Percentiles rank a stretch among this genome's conserved stretches.
Evolutionary conservation across 2,113 vertebrate genomes (phyloP).

Genomic region (Ceyx margarethae): DNA sequence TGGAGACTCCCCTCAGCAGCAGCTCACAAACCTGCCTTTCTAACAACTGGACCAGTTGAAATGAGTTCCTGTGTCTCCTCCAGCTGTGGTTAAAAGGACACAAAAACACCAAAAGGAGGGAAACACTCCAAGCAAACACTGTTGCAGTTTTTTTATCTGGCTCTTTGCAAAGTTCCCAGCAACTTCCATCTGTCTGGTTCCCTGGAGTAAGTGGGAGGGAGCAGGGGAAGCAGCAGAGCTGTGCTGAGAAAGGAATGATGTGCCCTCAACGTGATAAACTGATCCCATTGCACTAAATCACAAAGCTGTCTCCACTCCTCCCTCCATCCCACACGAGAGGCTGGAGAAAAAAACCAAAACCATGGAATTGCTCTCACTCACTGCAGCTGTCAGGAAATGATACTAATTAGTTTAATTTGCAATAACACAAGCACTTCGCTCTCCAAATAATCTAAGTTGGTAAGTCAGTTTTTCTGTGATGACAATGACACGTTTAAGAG

Average conservation of each 20-base stretch:
- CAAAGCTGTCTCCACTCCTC: slow-evolving; percentile 68
- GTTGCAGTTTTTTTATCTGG: slow-evolving; percentile 5
- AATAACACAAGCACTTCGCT: slow-evolving; percentile 83
- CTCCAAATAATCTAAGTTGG: slow-evolving; percentile 82
- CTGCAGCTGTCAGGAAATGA: slow-evolving; percentile 83
- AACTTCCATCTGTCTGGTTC: slow-evolving; percentile 41
- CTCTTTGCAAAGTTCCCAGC: slow-evolving; percentile 56
- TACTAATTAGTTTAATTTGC: slow-evolving; percentile 85
- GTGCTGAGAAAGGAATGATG: slow-evolving; percentile 43
- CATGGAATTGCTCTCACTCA: slow-evolving; percentile 73
- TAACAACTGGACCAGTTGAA: slow-evolving; percentile 60
- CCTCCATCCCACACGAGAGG: slow-evolving; percentile 61
- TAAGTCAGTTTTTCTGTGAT: slow-evolving; percentile 76
- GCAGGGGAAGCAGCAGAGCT: not conserved
- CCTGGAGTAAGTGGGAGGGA: slow-evolving; percentile 47
- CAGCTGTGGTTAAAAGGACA: slow-evolving; percentile 57
- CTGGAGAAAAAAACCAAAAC: slow-evolving; percentile 64
- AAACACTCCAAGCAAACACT: slow-evolving; percentile 44
- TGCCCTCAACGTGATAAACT: slow-evolving; percentile 70
- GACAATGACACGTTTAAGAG: slow-evolving; percentile 72
- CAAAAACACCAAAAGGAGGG: not conserved
- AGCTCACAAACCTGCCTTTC: slow-evolving; percentile 38
- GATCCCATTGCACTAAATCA: slow-evolving; percentile 75
- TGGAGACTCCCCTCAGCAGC: slow-evolving; percentile 11
- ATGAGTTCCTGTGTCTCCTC: slow-evolving; percentile 59